phyloP scores from a whole-genome alignment of 2,888 invertebrate species.

The Drosophila vallismaia region DNA sequence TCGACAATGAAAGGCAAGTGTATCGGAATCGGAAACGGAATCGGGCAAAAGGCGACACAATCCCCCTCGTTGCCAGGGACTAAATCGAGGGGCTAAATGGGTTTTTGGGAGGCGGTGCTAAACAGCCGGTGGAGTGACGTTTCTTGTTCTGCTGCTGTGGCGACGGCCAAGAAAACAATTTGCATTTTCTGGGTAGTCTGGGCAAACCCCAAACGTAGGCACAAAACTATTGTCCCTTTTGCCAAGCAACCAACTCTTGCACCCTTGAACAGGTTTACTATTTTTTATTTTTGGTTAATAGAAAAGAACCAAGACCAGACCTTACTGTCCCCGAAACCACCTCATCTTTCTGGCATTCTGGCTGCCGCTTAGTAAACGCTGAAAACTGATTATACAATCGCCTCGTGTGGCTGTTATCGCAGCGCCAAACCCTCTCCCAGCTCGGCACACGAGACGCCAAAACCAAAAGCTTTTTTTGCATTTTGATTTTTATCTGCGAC shows the following conservation, averaged over 20 bases:
- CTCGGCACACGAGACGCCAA: slow-evolving; percentile 63
- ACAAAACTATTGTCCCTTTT: slow-evolving; percentile 25
- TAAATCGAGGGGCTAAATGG: neutral
- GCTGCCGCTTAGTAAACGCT: slow-evolving; percentile 16
- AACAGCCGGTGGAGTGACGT: slow-evolving; percentile 15
- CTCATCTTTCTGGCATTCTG: slow-evolving; percentile 10
- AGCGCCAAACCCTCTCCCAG: neutral
- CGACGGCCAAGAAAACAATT: slow-evolving; percentile 66
- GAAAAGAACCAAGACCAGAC: neutral
- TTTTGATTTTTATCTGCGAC: slow-evolving; percentile 38
- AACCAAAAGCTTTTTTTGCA: slow-evolving; percentile 34
- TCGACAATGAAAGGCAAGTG: slow-evolving; percentile 30
- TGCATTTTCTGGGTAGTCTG: slow-evolving; percentile 35
- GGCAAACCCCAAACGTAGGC: slow-evolving; percentile 25
- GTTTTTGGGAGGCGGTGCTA: neutral
- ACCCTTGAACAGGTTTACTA: too few species aligned
- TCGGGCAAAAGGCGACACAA: slow-evolving; percentile 12
- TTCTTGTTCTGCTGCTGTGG: slow-evolving; percentile 20
- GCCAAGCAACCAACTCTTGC: slow-evolving; percentile 35
- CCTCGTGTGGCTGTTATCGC: slow-evolving; percentile 18
- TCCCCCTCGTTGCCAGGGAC: slow-evolving; percentile 34
- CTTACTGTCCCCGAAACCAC: slow-evolving; percentile 13
- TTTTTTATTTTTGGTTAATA: too few species aligned
- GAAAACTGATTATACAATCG: slow-evolving; percentile 41
- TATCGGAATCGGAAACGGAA: slow-evolving; percentile 36